Conservation (phyloP, 2,797 vertebrate species). For the Xerus rutilus region DNA sequence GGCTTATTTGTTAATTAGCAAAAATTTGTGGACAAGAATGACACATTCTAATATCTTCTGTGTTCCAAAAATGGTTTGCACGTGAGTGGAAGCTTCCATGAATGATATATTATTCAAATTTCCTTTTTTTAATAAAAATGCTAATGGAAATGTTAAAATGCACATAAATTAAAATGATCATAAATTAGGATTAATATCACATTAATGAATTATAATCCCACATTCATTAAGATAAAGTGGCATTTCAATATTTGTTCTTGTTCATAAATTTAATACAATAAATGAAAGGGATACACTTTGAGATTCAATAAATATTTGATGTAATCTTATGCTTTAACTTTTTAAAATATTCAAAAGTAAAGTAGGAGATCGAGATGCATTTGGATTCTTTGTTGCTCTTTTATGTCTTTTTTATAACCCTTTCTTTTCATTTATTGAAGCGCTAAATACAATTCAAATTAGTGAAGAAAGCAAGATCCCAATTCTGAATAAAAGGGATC, state of each 20-base stretch:
- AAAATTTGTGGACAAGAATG: not conserved
- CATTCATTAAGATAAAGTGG: slow-evolving; percentile 81
- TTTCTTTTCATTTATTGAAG: slow-evolving; percentile 77
- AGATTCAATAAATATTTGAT: slow-evolving; percentile 79
- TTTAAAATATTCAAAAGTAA: slow-evolving; percentile 67
- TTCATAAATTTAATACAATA: slow-evolving; percentile 74
- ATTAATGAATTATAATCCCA: slow-evolving; percentile 80
- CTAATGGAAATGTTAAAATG: slow-evolving; percentile 78
- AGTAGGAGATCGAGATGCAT: slow-evolving; percentile 50
- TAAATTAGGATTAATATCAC: slow-evolving; percentile 79
- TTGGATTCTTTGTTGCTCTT: slow-evolving; percentile 63
- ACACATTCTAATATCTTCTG: not conserved
- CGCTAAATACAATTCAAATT: slow-evolving; percentile 46
- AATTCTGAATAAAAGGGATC: slow-evolving; percentile 45
- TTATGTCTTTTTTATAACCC: slow-evolving; percentile 71
- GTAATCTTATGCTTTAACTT: slow-evolving; percentile 73
- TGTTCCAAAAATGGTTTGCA: slow-evolving; percentile 41
- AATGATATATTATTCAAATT: slow-evolving; percentile 75
- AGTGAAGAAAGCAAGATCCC: not conserved
- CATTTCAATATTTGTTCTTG: slow-evolving; percentile 81
- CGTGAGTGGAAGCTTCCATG: slow-evolving; percentile 47
- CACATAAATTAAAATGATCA: slow-evolving; percentile 77
- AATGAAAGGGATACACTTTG: slow-evolving; percentile 55
- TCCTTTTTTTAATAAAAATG: slow-evolving; percentile 76
- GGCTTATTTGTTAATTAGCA: slow-evolving; percentile 47